These are phyloP conservation scores for Drosophila engyochracea DNA, from an alignment of 2,888 invertebrate genomes.

Conservation along the genomic window DNA sequence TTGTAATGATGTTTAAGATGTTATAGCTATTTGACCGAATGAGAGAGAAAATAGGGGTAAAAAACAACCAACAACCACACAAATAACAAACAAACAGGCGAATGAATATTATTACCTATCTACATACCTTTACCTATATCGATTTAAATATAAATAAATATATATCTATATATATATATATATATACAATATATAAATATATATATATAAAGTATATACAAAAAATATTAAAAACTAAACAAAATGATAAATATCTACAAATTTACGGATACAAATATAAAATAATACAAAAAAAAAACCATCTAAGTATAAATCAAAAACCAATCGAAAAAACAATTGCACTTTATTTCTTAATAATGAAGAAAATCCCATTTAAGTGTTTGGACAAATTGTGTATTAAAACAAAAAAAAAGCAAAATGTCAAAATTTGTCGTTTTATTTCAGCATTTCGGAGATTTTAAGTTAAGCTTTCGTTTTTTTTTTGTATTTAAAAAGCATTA, in stretches of 20 bases:
- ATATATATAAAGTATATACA: slow-evolving; percentile 61
- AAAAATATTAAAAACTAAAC: slow-evolving; percentile 66
- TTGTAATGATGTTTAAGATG: slow-evolving; percentile 78
- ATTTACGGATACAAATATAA: slow-evolving; percentile 76
- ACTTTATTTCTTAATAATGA: slow-evolving; percentile 83
- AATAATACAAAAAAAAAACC: slow-evolving; percentile 59
- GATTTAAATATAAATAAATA: slow-evolving; percentile 71
- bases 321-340: slow-evolving; percentile 75
- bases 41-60: slow-evolving; percentile 44
- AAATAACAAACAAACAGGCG: slow-evolving; percentile 61
- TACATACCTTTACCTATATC: slow-evolving; percentile 80
- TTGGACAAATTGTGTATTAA: slow-evolving; percentile 83
- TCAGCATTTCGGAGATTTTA: not conserved
- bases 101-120: slow-evolving; percentile 80
- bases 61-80: slow-evolving; percentile 62
- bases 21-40: slow-evolving; percentile 78
- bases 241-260: slow-evolving; percentile 72
- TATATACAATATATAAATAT: slow-evolving; percentile 46
- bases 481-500: not conserved
- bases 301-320: slow-evolving; percentile 50
- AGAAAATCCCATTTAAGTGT: slow-evolving; percentile 83
- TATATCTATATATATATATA: slow-evolving; percentile 41
- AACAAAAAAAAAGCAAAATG: slow-evolving; percentile 61
- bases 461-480: not conserved
- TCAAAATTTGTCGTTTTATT: slow-evolving; percentile 51